Base-by-base conservation (phyloP, 2,797 vertebrate species). In the Calcarius lapponicus region DNA sequence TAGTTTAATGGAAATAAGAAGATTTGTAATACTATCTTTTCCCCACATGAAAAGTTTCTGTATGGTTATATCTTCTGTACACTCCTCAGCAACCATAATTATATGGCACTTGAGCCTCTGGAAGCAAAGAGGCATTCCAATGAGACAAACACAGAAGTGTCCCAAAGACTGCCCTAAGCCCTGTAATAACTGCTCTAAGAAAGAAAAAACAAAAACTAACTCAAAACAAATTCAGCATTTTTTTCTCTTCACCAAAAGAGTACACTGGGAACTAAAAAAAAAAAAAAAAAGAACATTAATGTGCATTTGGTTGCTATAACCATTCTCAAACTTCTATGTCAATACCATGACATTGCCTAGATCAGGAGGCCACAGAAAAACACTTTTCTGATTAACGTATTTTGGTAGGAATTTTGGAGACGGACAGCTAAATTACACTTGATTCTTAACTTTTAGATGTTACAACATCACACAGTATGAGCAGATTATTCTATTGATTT, bases 381-480 rank as follows among this genome's bases (percentile, higher is more conserved):
- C 25, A 1, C 13, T 86, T 69, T 81, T 15, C 24, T 69, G 2
- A 25, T 34, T 7, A 70, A 71, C 6, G 8, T 21, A 34, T 34
- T 64, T 62, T 6, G 2, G 3, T 36, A 20, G 1, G 0, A 1
- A 14, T 42, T 29, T 73, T 34, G 12, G 22, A 4, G 8, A 79
- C 43, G 7, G 2, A 81, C 6, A 28, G 7, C 8, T 10, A 31
- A 10, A 26, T 65, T 57, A 70, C 28, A 20, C 25, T n/a, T 60
- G 14, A 47, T 79, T 87, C 12, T 82, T 86, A 62, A 42, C 2
- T 72, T 80, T 19, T 25, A 50, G 14, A 25, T 45, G 10, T 2
- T 32, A 29, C 9, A 54, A 9, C 11, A 7, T 24, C 40, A 60
- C 15, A 67, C 3, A 53, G 6, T 38, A 43, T 10, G 57, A 72